These are phyloP conservation scores for Enteromius treurensis DNA, from an alignment of 2,797 vertebrate species.

Conservation along the genomic window DNA sequence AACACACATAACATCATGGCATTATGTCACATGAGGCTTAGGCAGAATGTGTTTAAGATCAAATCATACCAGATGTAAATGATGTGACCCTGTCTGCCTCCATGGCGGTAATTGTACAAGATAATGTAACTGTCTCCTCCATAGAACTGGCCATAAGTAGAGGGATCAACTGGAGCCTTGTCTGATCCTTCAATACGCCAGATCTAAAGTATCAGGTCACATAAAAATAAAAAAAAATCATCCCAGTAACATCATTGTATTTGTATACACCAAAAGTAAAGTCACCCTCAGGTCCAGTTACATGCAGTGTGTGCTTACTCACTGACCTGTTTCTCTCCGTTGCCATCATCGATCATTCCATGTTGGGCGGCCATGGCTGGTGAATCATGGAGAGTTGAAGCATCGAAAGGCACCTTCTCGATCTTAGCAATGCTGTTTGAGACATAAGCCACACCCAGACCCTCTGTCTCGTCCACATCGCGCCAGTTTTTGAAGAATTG, in stretches of 20 bases:
- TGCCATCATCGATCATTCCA: constrained; percentile 93
- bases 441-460: constrained; percentile 87
- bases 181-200: constrained; percentile 92
- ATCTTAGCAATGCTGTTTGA: constrained; percentile 93
- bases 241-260: background rate
- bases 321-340: constrained; percentile 88
- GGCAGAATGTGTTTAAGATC: background rate
- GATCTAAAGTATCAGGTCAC: constrained; percentile 75
- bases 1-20: background rate
- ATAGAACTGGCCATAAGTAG: constrained; percentile 90
- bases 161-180: constrained; percentile 84
- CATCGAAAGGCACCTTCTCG: constrained; percentile 90
- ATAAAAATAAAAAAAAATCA: background rate
- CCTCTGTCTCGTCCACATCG: constrained; percentile 89
- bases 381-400: constrained; percentile 86
- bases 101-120: constrained; percentile 87
- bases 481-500: constrained; percentile 99
- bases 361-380: constrained; percentile 95
- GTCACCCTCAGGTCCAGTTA: background rate
- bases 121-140: constrained; percentile 99
- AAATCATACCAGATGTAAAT: constrained; percentile 94
- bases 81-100: constrained; percentile 88
- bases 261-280: background rate
- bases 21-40: background rate
- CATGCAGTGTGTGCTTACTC: background rate